A percentile compares a stretch with the other conserved stretches of the same genome.
Evolutionary conservation across 2,888 invertebrate genomes (phyloP).

Genomic region (Diarsia brunnea): DNA sequence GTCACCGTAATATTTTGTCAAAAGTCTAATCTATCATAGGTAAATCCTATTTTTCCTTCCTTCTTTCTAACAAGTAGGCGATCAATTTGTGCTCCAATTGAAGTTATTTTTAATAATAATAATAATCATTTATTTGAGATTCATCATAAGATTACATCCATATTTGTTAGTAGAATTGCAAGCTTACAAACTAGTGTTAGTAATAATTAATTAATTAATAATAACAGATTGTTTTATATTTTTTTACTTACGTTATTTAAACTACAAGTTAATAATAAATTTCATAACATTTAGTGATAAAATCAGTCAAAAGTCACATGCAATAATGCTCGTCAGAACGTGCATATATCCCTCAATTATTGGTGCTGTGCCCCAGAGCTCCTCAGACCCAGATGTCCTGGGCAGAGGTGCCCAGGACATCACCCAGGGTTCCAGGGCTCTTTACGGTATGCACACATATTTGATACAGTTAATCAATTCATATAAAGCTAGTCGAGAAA

Average conservation of each 20-base stretch:
- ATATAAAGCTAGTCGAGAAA: not conserved
- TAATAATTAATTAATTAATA: no score
- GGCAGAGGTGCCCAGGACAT: no score
- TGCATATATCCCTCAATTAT: not conserved
- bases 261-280: not conserved
- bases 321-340: not conserved
- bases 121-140: no score
- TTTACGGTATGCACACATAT: not conserved
- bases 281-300: not conserved
- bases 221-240: no score
- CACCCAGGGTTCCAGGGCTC: no score
- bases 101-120: not conserved
- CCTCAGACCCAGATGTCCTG: no score
- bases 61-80: not conserved
- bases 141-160: no score
- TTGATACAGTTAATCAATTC: not conserved
- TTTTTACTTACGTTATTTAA: no score
- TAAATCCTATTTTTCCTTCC: not conserved
- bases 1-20: conserved; percentile 9
- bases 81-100: not conserved
- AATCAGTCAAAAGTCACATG: not conserved
- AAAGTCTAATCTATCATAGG: not conserved
- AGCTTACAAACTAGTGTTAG: no score
- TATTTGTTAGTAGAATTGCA: no score
- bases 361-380: no score